These are phyloP conservation scores for Akabosia matsudoensis DNA, from an alignment of 1,140 invertebrate genomes.

Conservation along the genomic window DNA sequence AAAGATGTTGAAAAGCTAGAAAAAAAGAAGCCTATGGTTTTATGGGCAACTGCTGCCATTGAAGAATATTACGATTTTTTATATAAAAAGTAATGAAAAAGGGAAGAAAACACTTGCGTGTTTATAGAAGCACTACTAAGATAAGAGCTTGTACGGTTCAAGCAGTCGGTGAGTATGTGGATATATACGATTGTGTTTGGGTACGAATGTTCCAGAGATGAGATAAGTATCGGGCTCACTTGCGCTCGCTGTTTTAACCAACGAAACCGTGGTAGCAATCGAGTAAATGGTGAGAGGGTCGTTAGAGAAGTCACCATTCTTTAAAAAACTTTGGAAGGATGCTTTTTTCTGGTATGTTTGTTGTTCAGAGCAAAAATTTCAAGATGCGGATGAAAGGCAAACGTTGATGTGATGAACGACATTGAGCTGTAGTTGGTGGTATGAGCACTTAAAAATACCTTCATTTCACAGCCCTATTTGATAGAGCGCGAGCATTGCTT, in stretches of 20 bases:
- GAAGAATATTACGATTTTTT: neutral
- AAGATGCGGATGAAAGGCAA: neutral
- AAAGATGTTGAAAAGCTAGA: constrained; percentile 41
- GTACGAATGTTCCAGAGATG: too few species aligned
- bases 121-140: neutral
- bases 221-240: too few species aligned
- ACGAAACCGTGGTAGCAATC: neutral
- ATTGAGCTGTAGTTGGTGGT: neutral
- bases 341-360: neutral
- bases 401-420: constrained; percentile 5
- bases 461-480: neutral
- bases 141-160: too few species aligned
- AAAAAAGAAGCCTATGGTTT: constrained; percentile 12
- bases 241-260: too few species aligned
- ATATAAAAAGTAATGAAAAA: constrained; percentile 18
- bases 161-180: too few species aligned
- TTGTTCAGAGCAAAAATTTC: neutral
- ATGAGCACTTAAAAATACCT: neutral
- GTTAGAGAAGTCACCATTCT: constrained; percentile 13
- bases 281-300: constrained; percentile 12
- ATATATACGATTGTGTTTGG: too few species aligned
- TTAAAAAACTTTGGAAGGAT: neutral
- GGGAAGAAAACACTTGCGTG: constrained; percentile 11
- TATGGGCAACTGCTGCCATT: neutral
- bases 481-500: too few species aligned